phyloP scores from a whole-genome alignment of 2,113 vertebrate species.

The Coryphaenoides rupestris region DNA sequence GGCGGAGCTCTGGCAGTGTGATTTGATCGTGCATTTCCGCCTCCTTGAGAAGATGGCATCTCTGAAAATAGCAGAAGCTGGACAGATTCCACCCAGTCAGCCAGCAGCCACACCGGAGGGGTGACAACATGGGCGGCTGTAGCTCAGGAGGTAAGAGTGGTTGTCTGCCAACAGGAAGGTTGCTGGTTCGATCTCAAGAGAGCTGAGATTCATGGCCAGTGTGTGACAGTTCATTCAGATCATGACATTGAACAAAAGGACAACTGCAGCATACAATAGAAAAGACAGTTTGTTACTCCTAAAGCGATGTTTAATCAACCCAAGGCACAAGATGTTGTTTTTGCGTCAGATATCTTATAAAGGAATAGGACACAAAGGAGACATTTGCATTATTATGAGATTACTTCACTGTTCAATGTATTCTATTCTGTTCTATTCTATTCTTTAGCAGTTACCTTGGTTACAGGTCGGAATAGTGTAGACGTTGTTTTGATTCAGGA shows the following conservation, averaged over 20 bases:
- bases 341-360: neutral
- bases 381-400: conserved; percentile 1
- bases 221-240: neutral
- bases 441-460: conserved; percentile 69
- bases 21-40: conserved; percentile 79
- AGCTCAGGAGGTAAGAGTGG: too few species aligned
- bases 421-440: too few species aligned
- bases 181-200: too few species aligned
- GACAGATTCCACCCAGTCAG: conserved; percentile 9
- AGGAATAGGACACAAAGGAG: neutral
- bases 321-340: too few species aligned
- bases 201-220: neutral
- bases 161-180: too few species aligned
- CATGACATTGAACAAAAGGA: conserved; percentile 38
- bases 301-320: conserved; percentile 31
- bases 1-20: conserved; percentile 80
- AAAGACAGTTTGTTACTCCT: conserved; percentile 22
- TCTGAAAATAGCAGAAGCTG: conserved; percentile 56
- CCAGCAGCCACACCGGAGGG: conserved; percentile 36
- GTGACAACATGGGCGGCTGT: conserved; percentile 34
- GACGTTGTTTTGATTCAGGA: conserved; percentile 81
- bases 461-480: conserved; percentile 88
- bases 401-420: conserved; percentile 82
- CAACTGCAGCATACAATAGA: conserved; percentile 63
- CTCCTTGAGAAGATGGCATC: conserved; percentile 59